Evolutionary conservation across 1,140 invertebrate species (phyloP).

Genomic region (Teleopsis dalmanni): DNA sequence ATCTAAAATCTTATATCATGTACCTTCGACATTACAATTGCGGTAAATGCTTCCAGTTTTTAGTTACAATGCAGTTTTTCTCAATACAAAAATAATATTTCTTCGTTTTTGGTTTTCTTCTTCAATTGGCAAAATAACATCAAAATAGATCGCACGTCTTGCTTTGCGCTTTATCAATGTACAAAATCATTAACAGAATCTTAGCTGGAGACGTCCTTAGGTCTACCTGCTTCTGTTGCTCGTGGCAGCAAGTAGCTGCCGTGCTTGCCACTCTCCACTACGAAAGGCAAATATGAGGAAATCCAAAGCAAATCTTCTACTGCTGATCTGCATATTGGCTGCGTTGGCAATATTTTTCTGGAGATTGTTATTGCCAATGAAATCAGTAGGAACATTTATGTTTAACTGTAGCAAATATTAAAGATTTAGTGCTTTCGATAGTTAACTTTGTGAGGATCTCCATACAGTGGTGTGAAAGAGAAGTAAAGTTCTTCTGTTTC

Average conservation of each 20-base stretch:
- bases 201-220: not conserved
- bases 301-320: no score
- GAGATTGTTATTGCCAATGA: no score
- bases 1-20: constrained; percentile 45
- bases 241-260: not conserved
- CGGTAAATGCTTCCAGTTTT: constrained; percentile 45
- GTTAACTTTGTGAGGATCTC: no score
- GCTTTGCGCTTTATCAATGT: not conserved
- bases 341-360: not conserved
- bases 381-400: no score
- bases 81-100: not conserved
- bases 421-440: no score
- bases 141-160: not conserved
- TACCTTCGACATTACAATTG: constrained; percentile 46
- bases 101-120: not conserved
- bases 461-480: no score
- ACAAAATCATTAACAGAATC: not conserved
- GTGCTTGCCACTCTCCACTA: no score
- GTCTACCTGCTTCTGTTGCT: not conserved
- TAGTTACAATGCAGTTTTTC: constrained; percentile 36
- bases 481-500: no score
- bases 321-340: constrained; percentile 5
- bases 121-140: no score
- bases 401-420: no score
- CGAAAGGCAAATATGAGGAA: no score